Conservation (phyloP, 2,888 invertebrate genomes). For the Netelia melanura region DNA sequence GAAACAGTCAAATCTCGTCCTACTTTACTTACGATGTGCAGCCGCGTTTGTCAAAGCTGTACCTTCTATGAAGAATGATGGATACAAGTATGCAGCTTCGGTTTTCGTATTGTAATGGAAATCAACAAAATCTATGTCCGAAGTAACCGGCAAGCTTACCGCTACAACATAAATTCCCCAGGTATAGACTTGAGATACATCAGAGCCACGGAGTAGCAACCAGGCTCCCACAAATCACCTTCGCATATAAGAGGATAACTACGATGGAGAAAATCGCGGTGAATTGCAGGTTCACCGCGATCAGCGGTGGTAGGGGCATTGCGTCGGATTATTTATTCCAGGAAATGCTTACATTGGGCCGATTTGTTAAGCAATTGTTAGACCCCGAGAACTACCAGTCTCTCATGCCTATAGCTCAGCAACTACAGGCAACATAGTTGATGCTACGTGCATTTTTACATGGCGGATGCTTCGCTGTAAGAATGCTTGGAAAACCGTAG, state of each 20-base stretch:
- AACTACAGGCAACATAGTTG: conserved; percentile 36
- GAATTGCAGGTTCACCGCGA: conserved; percentile 61
- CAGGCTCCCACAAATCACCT: conserved; percentile 30
- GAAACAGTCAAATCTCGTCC: too few relatives aligned
- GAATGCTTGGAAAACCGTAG: conserved; percentile 64
- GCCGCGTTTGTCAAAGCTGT: too few relatives aligned
- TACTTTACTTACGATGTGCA: too few relatives aligned
- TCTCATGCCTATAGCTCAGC: background rate
- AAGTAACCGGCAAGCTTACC: background rate
- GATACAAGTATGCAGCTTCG: background rate
- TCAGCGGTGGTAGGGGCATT: conserved; percentile 30
- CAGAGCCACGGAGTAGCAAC: conserved; percentile 18
- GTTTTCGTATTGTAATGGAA: background rate
- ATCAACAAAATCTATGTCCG: conserved; percentile 2
- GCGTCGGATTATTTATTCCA: conserved; percentile 71
- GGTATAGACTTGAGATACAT: conserved; percentile 1
- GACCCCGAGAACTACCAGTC: conserved; percentile 52
- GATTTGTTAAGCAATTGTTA: conserved; percentile 75
- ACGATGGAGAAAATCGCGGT: conserved; percentile 67
- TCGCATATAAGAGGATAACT: conserved; percentile 58
- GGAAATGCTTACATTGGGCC: conserved; percentile 70
- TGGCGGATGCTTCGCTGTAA: conserved; percentile 24
- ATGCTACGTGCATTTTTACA: conserved; percentile 51
- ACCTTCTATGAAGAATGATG: background rate
- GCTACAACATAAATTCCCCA: conserved; percentile 5